Evolutionary conservation across 2,888 invertebrate genomes (phyloP), one percentile per base, ranked within the genome.

Genomic region (Colostygia pectinataria): DNA sequence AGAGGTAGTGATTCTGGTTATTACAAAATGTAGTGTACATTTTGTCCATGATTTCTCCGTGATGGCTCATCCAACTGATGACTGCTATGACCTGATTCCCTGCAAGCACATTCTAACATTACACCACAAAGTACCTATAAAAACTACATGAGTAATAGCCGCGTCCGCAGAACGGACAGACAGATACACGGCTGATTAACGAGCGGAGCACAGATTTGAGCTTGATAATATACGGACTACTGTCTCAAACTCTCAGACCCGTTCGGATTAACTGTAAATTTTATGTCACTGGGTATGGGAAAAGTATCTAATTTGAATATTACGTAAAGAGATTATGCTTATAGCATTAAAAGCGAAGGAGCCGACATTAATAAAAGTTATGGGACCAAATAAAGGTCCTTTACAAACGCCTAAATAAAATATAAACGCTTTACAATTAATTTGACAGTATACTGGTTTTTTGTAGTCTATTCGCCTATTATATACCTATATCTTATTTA

Each of bases 171-270:
- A 18, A 53, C 55, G 51, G 57, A 55, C 55, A 47, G 53, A 55
- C 60, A 59, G 59, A 38, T 39, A 57, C 59, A 60, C 34, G 57
- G 23, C 37, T 60, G 60, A 60, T 55, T 55, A 57, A 60, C 55
- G 55, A 57, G 41, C 50, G 29, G 28, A 53, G 49, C 56, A 41
- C 43, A 53, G 49, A 43, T 47, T 43, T 51, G 44, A 55, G 36
- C 32, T 23, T 37, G 46, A 33, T 33, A 33, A 33, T 31, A 49
- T 43, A 44, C 39, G 10, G 29, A 32, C 51, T 52, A 43, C 46
- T 29, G 46, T 41, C 41, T 52, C 32, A 4, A 18, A n/a, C 2
- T 20, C 20, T 5, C 20, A 20, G 27, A 31, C 40, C 20, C 27
- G 43, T 37, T 31, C 0, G 13, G 29, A 42, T 23, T 28, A 46